Evolutionary conservation across 2,888 invertebrate species (phyloP).

Genomic region (Protonemura montana): DNA sequence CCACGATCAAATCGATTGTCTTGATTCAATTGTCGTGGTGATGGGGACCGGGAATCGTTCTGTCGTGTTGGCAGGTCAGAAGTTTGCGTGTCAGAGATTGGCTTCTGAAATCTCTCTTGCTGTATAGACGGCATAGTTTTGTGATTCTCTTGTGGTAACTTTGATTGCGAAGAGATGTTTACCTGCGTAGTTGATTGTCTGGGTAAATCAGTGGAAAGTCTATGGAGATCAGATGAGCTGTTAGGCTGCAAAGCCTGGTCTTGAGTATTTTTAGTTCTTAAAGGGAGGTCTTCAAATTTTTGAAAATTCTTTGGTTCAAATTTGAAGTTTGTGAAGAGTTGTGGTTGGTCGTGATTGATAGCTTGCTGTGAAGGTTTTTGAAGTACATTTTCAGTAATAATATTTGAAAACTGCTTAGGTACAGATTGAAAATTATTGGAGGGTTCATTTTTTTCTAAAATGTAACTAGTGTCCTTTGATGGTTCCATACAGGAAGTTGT

Average conservation of each 20-base stretch:
- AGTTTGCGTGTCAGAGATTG: background rate
- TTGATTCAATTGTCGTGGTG: background rate
- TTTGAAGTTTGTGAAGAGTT: background rate
- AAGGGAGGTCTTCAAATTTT: background rate
- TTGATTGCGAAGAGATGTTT: background rate
- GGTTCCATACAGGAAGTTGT: background rate
- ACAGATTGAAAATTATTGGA: background rate
- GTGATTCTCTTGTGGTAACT: background rate
- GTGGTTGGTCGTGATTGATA: background rate
- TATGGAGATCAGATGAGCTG: too few species aligned
- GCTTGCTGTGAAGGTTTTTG: background rate
- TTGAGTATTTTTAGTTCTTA: background rate
- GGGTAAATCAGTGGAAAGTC: background rate
- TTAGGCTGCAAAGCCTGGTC: too few species aligned
- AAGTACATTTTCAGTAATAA: background rate
- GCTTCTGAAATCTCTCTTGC: background rate
- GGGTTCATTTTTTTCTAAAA: background rate
- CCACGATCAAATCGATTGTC: background rate
- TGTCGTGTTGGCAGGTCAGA: background rate
- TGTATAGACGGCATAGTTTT: background rate
- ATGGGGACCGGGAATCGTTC: background rate
- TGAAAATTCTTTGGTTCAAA: background rate
- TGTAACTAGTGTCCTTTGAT: background rate
- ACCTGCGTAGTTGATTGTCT: background rate
- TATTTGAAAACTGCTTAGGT: background rate